Evolutionary conservation across 2,113 vertebrate genomes (phyloP), one percentile per base, ranked within the genome.

Genomic region (Takifugu flavidus): DNA sequence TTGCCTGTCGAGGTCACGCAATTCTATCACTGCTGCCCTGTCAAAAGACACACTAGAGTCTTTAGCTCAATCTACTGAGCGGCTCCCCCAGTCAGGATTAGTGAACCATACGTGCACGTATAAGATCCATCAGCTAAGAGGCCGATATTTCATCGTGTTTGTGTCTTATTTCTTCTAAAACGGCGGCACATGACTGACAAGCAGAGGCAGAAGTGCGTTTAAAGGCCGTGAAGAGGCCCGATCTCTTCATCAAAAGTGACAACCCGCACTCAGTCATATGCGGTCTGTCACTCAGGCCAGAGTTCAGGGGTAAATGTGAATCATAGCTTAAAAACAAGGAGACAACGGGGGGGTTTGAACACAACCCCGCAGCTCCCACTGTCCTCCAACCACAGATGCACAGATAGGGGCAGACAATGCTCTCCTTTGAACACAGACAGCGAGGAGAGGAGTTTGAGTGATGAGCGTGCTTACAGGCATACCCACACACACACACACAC

Each of bases 321-420:
- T 87, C 78, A 77, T 65, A 69, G 77, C 77, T 74, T 65, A 80
- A 82, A 78, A 76, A 70, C 72, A 49, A 43, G 55, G 59, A 60
- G 75, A 56, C 70, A 74, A 54, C 67, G 62, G 72, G 53, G 34
- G 54, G 65, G 49, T 79, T 74, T 74, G 80, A 82, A 62, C 75
- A 67, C 67, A 70, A 60, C 55, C 29, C 50, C 61, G 43, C 66
- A 55, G 44, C 74, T 63, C 75, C 75, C 67, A 20, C 47, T 8
- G n/a, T 25, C 15, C 20, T n/a, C 47, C 70, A 49, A 47, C 57
- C 78, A 68, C 55, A 78, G 86, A 92, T 89, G 70, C 39, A 75
- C 66, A 73, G 88, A 90, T 90, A 89, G 89, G 75, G 69, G 52
- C 57, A 79, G 76, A 89, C 85, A 87, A 89, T 88, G 62, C 62